Conservation (phyloP, 2,797 vertebrate species). For the Lacerta agilis region DNA sequence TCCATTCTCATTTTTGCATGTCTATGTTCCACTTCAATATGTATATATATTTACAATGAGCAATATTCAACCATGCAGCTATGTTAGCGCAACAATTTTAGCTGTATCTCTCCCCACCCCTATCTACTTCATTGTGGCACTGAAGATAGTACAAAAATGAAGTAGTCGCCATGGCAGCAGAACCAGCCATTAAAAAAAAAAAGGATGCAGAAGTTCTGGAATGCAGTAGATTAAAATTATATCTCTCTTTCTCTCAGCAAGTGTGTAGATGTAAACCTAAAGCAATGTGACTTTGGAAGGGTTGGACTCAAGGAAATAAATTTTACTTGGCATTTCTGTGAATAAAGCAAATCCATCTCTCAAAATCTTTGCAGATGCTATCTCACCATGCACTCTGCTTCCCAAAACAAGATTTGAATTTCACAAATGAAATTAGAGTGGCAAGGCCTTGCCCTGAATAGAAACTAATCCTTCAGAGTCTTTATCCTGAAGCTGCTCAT, state of each 20-base stretch:
- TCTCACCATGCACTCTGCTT: conserved; percentile 44
- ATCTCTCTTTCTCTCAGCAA: background rate
- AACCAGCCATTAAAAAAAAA: background rate
- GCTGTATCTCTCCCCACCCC: too few relatives aligned
- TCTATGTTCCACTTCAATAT: too few relatives aligned
- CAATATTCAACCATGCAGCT: too few relatives aligned
- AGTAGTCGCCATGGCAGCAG: background rate
- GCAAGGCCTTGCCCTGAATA: conserved; percentile 61
- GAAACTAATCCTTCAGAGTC: conserved; percentile 48
- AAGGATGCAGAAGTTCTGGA: background rate
- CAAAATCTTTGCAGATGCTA: conserved; percentile 23
- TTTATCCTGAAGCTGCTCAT: conserved; percentile 36
- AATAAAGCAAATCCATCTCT: conserved; percentile 55
- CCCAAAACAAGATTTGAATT: conserved; percentile 55
- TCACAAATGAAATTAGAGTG: conserved; percentile 64
- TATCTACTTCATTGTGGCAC: too few relatives aligned
- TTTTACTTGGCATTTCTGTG: conserved; percentile 59
- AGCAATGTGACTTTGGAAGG: conserved; percentile 35
- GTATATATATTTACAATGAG: too few relatives aligned
- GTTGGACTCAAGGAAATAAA: conserved; percentile 47
- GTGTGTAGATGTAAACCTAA: background rate
- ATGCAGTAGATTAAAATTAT: conserved; percentile 26
- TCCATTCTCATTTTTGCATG: too few relatives aligned
- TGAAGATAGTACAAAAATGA: background rate
- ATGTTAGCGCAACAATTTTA: too few relatives aligned